Evolutionary conservation across 2,797 vertebrate genomes (phyloP), one percentile per base, ranked within the genome.

Genomic region (Hoplostethus atlanticus): DNA sequence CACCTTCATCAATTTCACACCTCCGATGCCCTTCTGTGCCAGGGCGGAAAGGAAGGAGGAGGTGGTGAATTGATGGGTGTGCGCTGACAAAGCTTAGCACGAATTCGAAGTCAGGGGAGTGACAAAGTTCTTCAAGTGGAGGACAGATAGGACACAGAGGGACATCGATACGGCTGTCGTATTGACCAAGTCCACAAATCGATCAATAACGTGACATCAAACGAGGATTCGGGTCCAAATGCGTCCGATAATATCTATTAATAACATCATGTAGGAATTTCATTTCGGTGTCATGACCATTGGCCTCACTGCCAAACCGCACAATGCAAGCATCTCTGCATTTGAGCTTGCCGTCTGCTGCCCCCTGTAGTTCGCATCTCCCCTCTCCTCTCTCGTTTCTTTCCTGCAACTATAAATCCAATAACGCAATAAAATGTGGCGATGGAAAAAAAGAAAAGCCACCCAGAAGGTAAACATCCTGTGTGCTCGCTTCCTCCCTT

Each of bases 301-400:
- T 21, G 30, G 68, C 67, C 58, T 48, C 40, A 30, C 47, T 53
- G 58, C 60, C 50, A 53, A 9, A 54, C 8, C 50, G 11, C 47
- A 42, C 28, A 62, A 28, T 64, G 52, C 13, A 54, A 30, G n/a
- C 31, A 1, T 58, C 16, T 1, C 21, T 51, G 48, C 16, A 17
- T 53, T 47, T 48, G 57, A 52, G 68, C 84, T 91, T 93, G 91
- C 93, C 87, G 89, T 95, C 87, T 96, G 94, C 95, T 96, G 95
- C 94, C 94, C 94, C 87, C 95, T 95, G 84, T 95, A 94, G 95
- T 92, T 92, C 78, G 73, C 69, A 89, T 75, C 68, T 3, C 57
- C 38, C 46, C 0, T n/a, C 47, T 8, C 21, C 21, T 5, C 42
- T 48, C 62, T 63, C 58, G 71, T 83, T 68, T 64, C 38, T 70